A percentile compares a stretch with the other conserved stretches of the same genome.
phyloP scores from a whole-genome alignment of 1,140 invertebrate genomes.

The Cecropterus lyciades region DNA sequence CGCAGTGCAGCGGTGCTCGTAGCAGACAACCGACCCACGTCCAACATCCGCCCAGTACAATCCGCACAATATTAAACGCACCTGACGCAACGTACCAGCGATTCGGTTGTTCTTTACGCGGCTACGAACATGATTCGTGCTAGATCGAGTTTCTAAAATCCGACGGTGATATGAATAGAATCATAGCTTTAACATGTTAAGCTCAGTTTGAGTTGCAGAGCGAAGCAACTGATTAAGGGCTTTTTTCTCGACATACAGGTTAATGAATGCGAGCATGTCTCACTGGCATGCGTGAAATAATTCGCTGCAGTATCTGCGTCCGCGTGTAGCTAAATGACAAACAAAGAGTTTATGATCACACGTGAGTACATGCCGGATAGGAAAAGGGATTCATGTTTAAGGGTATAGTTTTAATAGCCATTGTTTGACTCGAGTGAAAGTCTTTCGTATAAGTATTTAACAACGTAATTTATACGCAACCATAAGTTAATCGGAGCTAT shows the following conservation, averaged over 20 bases:
- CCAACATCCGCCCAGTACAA: constrained; percentile 50
- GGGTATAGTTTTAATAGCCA: too few species aligned
- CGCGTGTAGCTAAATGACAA: too few species aligned
- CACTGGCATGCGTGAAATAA: too few species aligned
- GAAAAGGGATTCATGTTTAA: too few species aligned
- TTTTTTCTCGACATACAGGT: neutral
- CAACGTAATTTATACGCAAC: too few species aligned
- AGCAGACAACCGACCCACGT: constrained; percentile 51
- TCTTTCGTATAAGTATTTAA: too few species aligned
- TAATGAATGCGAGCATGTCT: neutral
- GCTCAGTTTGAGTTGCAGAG: neutral
- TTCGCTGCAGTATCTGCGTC: too few species aligned
- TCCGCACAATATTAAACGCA: constrained; percentile 38
- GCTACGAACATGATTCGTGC: constrained; percentile 14
- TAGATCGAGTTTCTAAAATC: neutral
- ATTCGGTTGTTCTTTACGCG: constrained; percentile 6
- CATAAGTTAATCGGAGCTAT: too few species aligned
- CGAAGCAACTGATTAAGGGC: neutral
- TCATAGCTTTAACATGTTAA: neutral
- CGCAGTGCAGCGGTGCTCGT: constrained; percentile 69
- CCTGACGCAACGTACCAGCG: constrained; percentile 23
- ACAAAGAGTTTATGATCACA: too few species aligned
- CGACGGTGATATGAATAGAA: neutral
- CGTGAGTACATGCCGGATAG: too few species aligned
- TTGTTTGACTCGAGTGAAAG: too few species aligned